phyloP scores from a whole-genome alignment of 2,797 vertebrate species.

The Pterois miles region DNA sequence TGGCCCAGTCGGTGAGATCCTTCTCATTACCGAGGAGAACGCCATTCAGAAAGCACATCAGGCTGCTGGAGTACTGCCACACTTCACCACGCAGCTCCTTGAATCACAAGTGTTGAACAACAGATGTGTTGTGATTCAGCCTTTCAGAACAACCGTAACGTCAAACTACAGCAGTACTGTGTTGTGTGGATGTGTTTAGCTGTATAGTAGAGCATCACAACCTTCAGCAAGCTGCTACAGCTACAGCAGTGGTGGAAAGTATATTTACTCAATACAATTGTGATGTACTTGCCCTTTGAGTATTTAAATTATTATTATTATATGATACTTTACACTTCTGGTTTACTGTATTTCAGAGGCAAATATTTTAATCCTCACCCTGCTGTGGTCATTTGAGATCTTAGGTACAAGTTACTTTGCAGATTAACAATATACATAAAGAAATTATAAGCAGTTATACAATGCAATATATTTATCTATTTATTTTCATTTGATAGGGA shows the following conservation, averaged over 20 bases:
- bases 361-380: neutral
- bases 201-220: conserved; percentile 1
- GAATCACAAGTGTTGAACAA: conserved; percentile 51
- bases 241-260: neutral
- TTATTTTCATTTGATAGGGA: too few relatives aligned
- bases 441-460: neutral
- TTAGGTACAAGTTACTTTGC: neutral
- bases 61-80: conserved; percentile 84
- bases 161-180: conserved; percentile 14
- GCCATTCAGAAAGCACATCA: conserved; percentile 88
- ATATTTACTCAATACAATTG: neutral
- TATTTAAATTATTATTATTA: neutral
- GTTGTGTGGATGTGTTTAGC: conserved; percentile 1
- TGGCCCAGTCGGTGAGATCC: conserved; percentile 85
- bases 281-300: neutral
- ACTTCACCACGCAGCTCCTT: conserved; percentile 89
- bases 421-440: neutral
- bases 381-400: neutral
- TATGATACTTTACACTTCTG: neutral
- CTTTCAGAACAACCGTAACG: conserved; percentile 20
- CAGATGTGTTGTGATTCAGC: conserved; percentile 28
- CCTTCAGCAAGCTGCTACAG: conserved; percentile 1
- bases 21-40: conserved; percentile 85
- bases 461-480: neutral
- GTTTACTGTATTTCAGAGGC: neutral